Conservation (phyloP, 2,113 vertebrate species). For the Fregata magnificens region DNA sequence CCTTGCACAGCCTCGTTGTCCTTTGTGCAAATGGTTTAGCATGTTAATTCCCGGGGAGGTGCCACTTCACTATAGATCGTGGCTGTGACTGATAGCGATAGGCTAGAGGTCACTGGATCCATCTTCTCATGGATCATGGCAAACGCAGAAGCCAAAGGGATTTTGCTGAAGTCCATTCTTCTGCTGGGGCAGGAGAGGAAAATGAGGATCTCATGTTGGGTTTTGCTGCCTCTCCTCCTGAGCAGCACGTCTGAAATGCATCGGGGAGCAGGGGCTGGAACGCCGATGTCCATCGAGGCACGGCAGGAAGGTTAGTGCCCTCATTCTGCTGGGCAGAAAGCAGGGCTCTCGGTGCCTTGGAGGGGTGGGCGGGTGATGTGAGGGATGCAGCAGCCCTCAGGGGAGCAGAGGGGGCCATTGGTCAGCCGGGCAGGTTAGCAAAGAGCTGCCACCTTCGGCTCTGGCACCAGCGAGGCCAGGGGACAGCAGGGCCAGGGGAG, state of each 20-base stretch:
- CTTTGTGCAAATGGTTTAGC: background rate
- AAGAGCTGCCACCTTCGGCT: background rate
- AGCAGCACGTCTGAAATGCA: background rate
- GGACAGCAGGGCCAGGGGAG: background rate
- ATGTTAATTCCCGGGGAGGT: background rate
- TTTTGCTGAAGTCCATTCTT: background rate
- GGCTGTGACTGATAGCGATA: accelerated
- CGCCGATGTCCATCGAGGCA: accelerated
- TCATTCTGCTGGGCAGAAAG: background rate
- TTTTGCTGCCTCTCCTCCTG: background rate
- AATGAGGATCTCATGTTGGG: background rate
- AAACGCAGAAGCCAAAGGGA: background rate
- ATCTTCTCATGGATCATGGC: background rate
- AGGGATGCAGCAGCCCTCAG: background rate
- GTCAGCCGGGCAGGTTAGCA: background rate
- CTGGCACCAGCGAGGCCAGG: no score
- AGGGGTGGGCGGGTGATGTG: accelerated
- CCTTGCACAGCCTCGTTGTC: background rate
- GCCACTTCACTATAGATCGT: background rate
- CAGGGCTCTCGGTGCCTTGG: background rate
- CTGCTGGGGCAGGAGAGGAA: background rate
- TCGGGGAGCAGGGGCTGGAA: accelerated
- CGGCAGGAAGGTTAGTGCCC: background rate
- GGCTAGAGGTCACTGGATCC: background rate
- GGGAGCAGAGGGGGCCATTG: background rate